A percentile compares a stretch with the other conserved stretches of the same genome.
These are phyloP conservation scores for Elaphurus davidianus DNA, from an alignment of 2,113 vertebrate genomes.

Conservation along the genomic window DNA sequence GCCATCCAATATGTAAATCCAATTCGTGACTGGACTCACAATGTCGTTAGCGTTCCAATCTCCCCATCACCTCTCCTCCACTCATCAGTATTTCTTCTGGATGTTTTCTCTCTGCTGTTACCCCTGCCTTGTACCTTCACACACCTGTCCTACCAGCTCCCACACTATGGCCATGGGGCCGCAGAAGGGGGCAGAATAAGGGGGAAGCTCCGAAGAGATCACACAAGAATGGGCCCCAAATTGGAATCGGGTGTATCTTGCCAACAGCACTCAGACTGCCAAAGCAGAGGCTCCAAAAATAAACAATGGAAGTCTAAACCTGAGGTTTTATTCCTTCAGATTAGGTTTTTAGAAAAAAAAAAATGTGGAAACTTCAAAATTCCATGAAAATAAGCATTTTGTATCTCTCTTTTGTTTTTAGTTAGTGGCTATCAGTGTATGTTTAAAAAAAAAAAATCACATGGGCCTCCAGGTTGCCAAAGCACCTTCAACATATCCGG, in stretches of 20 bases:
- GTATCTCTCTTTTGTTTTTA: neutral
- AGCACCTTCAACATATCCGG: neutral
- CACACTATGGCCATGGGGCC: neutral
- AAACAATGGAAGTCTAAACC: slow-evolving; percentile 23
- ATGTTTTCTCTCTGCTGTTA: neutral
- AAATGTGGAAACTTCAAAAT: slow-evolving; percentile 3
- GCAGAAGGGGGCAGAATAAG: neutral
- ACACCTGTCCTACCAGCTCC: neutral
- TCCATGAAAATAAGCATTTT: neutral
- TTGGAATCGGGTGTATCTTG: neutral
- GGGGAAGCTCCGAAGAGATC: neutral
- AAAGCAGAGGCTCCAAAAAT: slow-evolving; percentile 29
- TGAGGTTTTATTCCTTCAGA: slow-evolving; percentile 1
- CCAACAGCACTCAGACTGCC: neutral
- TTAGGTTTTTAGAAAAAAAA: neutral
- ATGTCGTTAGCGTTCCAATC: neutral
- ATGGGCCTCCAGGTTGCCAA: neutral
- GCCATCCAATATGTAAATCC: slow-evolving; percentile 10
- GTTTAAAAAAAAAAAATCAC: neutral
- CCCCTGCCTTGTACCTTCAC: neutral
- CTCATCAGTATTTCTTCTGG: neutral
- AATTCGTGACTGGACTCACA: neutral
- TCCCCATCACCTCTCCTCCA: neutral
- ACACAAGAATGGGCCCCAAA: slow-evolving; percentile 8
- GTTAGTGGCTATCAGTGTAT: neutral